phyloP scores from a whole-genome alignment of 2,888 invertebrate genomes.

The Bibio marci region DNA sequence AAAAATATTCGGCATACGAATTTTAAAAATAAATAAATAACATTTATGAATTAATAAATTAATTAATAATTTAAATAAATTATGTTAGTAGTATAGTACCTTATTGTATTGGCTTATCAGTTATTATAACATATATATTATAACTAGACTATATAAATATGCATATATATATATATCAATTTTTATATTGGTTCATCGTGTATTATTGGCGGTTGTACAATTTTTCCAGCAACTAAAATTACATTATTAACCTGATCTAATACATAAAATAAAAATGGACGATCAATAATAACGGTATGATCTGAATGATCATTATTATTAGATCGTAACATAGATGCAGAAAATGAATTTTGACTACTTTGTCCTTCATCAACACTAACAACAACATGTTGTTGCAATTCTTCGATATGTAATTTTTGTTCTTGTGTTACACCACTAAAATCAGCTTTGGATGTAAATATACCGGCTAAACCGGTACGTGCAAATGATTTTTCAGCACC shows the following conservation, averaged over 20 bases:
- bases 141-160: too few relatives aligned
- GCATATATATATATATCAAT: too few relatives aligned
- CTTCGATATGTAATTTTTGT: conserved; percentile 45
- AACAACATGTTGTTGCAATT: conserved; percentile 46
- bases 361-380: conserved; percentile 42
- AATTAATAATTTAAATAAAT: too few relatives aligned
- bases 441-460: conserved; percentile 42
- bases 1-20: too few relatives aligned
- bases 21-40: too few relatives aligned
- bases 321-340: conserved; percentile 17
- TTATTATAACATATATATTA: too few relatives aligned
- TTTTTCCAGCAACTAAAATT: conserved; percentile 41
- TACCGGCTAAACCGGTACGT: conserved; percentile 36
- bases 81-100: too few relatives aligned
- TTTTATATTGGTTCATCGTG: conserved; percentile 5
- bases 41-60: too few relatives aligned
- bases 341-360: conserved; percentile 30
- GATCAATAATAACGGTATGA: conserved; percentile 34
- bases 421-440: conserved; percentile 39
- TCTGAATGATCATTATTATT: conserved; percentile 12
- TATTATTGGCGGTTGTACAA: conserved; percentile 29
- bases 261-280: conserved; percentile 46
- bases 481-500: conserved; percentile 40
- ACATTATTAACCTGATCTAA: conserved; percentile 38
- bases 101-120: too few relatives aligned